These are phyloP conservation scores for Listronotus oregonensis DNA, from an alignment of 1,140 invertebrate species.

Conservation along the genomic window DNA sequence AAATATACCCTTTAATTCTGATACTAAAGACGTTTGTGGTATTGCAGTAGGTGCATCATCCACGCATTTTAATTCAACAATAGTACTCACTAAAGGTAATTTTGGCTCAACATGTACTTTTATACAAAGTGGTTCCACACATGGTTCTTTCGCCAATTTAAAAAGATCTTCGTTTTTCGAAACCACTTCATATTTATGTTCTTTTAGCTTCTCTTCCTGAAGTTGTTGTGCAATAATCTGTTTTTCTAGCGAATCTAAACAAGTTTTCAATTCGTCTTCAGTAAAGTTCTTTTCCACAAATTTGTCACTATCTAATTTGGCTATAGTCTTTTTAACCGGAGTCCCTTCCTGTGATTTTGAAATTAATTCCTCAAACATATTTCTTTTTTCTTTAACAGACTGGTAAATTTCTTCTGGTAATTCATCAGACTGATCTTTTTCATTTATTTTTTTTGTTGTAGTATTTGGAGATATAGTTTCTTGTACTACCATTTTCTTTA, in stretches of 20 bases:
- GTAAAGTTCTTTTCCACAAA: slow-evolving; percentile 34
- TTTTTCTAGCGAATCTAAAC: slow-evolving; percentile 35
- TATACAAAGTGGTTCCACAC: slow-evolving; percentile 37
- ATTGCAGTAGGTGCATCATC: slow-evolving; percentile 31
- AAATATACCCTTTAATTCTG: slow-evolving; percentile 24
- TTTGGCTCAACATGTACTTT: slow-evolving; percentile 36
- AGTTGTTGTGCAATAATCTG: slow-evolving; percentile 34
- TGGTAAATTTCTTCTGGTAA: slow-evolving; percentile 44
- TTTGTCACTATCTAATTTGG: slow-evolving; percentile 21
- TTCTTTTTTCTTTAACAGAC: slow-evolving; percentile 61
- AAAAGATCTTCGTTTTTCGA: slow-evolving; percentile 5
- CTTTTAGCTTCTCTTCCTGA: slow-evolving; percentile 12
- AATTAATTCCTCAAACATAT: slow-evolving; percentile 61
- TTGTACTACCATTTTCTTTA: slow-evolving; percentile 28
- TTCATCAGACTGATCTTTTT: background rate
- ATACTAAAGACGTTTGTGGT: background rate
- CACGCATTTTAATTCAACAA: background rate
- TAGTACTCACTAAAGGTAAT: slow-evolving; percentile 9
- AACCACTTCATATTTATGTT: background rate
- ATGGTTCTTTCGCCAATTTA: slow-evolving; percentile 18
- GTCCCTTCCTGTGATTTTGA: slow-evolving; percentile 48
- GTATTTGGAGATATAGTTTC: slow-evolving; percentile 1
- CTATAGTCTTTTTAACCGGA: slow-evolving; percentile 39
- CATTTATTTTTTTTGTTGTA: no score
- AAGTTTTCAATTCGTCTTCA: slow-evolving; percentile 39